These are phyloP conservation scores for Ormyrus pomaceus DNA, from an alignment of 2,888 invertebrate genomes.

Conservation along the genomic window DNA sequence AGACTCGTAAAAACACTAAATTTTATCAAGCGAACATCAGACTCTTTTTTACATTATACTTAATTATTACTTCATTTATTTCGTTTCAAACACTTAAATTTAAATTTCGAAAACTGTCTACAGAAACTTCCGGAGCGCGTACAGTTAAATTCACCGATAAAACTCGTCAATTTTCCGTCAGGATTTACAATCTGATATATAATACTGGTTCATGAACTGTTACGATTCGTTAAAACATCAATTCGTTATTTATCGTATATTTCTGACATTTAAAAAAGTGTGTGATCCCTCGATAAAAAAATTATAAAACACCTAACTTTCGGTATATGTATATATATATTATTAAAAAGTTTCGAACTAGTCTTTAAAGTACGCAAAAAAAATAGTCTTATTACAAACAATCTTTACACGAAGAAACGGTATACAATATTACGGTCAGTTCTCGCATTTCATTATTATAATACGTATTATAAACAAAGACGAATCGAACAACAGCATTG, in stretches of 20 bases:
- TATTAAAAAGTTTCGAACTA: too few species aligned
- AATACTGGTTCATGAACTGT: conserved; percentile 40
- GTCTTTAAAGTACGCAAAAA: conserved; percentile 5
- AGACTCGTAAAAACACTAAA: too few species aligned
- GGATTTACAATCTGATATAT: background rate
- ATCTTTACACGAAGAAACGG: too few species aligned
- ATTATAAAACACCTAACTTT: too few species aligned
- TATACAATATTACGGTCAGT: background rate
- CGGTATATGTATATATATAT: background rate
- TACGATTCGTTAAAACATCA: conserved; percentile 29
- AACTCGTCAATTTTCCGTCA: too few species aligned
- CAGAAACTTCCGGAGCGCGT: too few species aligned
- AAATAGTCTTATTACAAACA: background rate
- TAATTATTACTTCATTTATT: too few species aligned
- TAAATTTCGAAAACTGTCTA: too few species aligned
- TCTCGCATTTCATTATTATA: conserved; percentile 2
- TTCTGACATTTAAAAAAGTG: conserved; percentile 6
- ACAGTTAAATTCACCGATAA: too few species aligned
- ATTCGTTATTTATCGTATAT: background rate
- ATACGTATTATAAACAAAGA: conserved; percentile 32
- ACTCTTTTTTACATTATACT: background rate
- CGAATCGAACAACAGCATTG: conserved; percentile 37
- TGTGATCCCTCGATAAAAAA: background rate
- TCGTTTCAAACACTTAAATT: too few species aligned
- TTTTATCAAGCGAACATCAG: too few species aligned